Base-by-base conservation (phyloP, 2,888 invertebrate genomes). In the Hypolimnas misippus region DNA sequence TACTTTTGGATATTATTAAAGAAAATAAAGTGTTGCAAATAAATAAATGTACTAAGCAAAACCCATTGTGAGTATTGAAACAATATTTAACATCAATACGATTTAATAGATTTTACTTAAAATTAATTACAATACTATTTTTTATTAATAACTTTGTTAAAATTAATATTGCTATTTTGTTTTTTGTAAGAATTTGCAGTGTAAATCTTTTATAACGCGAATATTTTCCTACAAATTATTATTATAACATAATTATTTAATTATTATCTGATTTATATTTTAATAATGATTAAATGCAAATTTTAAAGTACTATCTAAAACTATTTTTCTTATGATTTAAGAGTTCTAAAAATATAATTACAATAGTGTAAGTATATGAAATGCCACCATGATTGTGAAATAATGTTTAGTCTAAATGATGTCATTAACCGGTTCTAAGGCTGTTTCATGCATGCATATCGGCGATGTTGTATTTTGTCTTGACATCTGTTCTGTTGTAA, bases 391-490 rank as follows among this genome's bases (percentile, higher is more conserved):
- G 70, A 70, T 70, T 44, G 69, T 70, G 68, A 68, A 64, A 19
- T 57, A 64, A 61, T 70, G 25, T 29, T 49, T 14, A 29, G 12
- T 49, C 49, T 49, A 87, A 79, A 86, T 87, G 82, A 85, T 80
- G 86, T 87, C 89, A 86, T 88, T 91, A 91, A 91, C 91, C 91
- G 86, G 86, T 79, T 88, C 82, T 77, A 82, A 78, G 75, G 89
- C 83, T 86, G 87, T 80, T 79, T 86, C 84, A 76, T 86, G 85
- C 83, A 77, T 79, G 79, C 82, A 78, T 82, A 82, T 77, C 74
- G 83, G 76, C 69, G 84, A 74, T 63, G 81, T 83, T 81, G 73
- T 66, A 73, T 79, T 83, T 73, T 76, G 80, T 82, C 84, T 83
- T 78, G 86, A 76, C 77, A 83, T 79, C 76, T 84, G 81, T 74